Percentiles rank a stretch among this genome's conserved stretches.
These are phyloP conservation scores for Euzetes globulus DNA, from an alignment of 2,888 invertebrate species.

Conservation along the genomic window DNA sequence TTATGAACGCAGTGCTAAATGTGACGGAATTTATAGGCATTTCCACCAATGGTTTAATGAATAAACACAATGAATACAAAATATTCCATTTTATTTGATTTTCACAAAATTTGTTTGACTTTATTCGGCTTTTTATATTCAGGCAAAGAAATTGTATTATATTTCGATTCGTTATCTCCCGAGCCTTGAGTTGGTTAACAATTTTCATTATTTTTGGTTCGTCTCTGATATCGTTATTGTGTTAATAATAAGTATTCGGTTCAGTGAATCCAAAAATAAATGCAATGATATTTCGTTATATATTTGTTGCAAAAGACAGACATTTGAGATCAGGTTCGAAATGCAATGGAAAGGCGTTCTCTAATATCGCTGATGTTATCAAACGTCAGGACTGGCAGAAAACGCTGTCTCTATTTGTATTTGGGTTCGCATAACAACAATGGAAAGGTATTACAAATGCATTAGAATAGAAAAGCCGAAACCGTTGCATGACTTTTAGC, in stretches of 20 bases:
- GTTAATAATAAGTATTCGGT: conserved; percentile 12
- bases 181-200: too few relatives aligned
- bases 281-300: conserved; percentile 11
- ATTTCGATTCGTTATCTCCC: not conserved
- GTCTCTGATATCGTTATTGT: not conserved
- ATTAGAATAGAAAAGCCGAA: too few relatives aligned
- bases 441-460: too few relatives aligned
- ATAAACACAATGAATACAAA: too few relatives aligned
- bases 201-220: too few relatives aligned
- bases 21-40: not conserved
- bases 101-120: not conserved
- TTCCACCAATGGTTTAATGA: not conserved
- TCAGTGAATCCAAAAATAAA: not conserved
- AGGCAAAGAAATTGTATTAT: not conserved
- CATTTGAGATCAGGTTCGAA: conserved; percentile 13
- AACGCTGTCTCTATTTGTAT: not conserved
- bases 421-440: too few relatives aligned
- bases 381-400: not conserved
- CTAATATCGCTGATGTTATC: not conserved
- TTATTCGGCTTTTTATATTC: too few relatives aligned
- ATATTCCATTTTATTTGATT: not conserved
- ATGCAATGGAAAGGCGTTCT: conserved; percentile 7
- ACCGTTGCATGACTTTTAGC: too few relatives aligned
- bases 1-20: not conserved
- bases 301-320: conserved; percentile 1